Conservation (phyloP, 2,797 vertebrate species). For the Hippoglossus hippoglossus region DNA sequence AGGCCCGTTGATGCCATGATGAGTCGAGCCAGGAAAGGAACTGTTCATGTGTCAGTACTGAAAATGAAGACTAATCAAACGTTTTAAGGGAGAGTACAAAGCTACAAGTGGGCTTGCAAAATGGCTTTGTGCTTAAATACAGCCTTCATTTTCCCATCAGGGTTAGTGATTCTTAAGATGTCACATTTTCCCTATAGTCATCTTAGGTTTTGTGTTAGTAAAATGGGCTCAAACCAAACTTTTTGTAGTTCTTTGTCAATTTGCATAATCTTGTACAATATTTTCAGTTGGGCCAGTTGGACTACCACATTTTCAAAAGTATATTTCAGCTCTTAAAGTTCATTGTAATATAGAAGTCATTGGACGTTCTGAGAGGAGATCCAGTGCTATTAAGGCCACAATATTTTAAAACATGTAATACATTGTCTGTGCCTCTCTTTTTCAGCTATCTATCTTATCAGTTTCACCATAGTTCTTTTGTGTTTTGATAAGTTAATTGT, state of each 20-base stretch:
- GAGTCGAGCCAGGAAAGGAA: slow-evolving; percentile 75
- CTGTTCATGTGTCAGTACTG: slow-evolving; percentile 83
- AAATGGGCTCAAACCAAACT: slow-evolving; percentile 49
- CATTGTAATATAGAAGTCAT: background rate
- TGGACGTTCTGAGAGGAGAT: slow-evolving; percentile 41
- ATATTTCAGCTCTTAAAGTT: slow-evolving; percentile 16
- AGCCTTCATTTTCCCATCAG: slow-evolving; percentile 6
- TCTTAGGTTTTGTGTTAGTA: slow-evolving; percentile 18
- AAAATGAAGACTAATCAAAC: slow-evolving; percentile 72
- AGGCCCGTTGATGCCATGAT: slow-evolving; percentile 73
- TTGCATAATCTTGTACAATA: slow-evolving; percentile 26
- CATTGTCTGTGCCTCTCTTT: slow-evolving; percentile 23
- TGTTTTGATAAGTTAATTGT: slow-evolving; percentile 16
- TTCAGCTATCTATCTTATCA: slow-evolving; percentile 27
- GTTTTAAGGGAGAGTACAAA: slow-evolving; percentile 44
- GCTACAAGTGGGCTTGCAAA: slow-evolving; percentile 58
- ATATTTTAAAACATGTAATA: slow-evolving; percentile 30
- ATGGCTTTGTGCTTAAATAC: slow-evolving; percentile 40
- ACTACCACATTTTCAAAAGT: slow-evolving; percentile 1
- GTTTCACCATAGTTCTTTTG: slow-evolving; percentile 14
- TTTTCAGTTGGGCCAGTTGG: slow-evolving; percentile 9
- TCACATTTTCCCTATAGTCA: slow-evolving; percentile 19
- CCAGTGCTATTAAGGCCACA: slow-evolving; percentile 32
- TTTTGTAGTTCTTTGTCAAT: slow-evolving; percentile 41
- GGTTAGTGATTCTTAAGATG: slow-evolving; percentile 7